Base-by-base conservation (phyloP, 2,888 invertebrate genomes). In the Eueremaeus valkanovi region DNA sequence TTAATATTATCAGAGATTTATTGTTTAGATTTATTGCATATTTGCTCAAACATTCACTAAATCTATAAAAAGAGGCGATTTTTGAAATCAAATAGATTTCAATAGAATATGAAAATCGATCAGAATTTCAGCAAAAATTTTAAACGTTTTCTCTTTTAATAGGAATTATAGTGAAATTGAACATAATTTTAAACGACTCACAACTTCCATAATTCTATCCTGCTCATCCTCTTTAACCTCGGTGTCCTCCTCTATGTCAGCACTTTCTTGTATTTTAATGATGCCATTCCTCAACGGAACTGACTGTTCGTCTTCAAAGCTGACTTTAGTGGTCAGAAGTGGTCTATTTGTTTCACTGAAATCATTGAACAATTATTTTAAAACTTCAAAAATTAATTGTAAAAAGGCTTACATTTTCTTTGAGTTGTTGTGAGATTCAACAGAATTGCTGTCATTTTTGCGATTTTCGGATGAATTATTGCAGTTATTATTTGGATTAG, bases 251-350 rank as follows among this genome's bases (percentile, higher is more conserved):
- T 55, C 33, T 11, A 36, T 21, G 18, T 3, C n/a, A 1, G 27
- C 13, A 18, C n/a, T 36, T 33, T 33, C 33, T 3, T 68, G 2
- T 9, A 21, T 13, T 68, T 68, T 36, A 18, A 31, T 1, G 2
- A 68, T n/a, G 11, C 68, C 68, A 24, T 68, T 68, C 18, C 42
- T 42, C 1, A 24, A 6, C 5, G 11, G 31, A 6, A 31, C 18
- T 63, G 63, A 13, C 33, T 63, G 33, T 63, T 63, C 68, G 36
- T 63, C 63, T 33, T 36, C 63, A 18, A 63, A 63, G 33, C 63
- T 63, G 8, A 63, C 63, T 63, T n/a, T 63, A 63, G 5, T 31
- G 9, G 33, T 36, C 5, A 31, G 36, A 63, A 31, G 31, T 18
- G 31, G 29, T 63, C 33, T 61, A 16, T 61, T 29, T 27, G 18